phyloP scores from a whole-genome alignment of 2,797 vertebrate species.

The Aphelocoma californica region DNA sequence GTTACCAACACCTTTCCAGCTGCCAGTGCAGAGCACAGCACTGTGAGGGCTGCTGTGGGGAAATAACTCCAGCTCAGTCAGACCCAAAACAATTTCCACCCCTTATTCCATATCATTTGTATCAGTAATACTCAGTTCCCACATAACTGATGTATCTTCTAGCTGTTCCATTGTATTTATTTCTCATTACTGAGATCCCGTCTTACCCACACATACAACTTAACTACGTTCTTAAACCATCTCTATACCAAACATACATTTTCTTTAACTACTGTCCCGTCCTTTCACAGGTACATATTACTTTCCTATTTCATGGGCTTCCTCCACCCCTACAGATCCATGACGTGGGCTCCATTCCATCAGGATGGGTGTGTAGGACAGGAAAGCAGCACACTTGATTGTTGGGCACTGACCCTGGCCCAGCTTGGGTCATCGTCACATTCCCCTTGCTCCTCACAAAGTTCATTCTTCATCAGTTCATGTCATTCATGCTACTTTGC shows the following conservation, averaged over 20 bases:
- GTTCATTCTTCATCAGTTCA: not conserved
- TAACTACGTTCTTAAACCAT: not conserved
- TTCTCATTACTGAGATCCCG: not conserved
- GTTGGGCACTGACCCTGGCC: fast-evolving
- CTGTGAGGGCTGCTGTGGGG: not conserved
- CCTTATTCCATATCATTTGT: not conserved
- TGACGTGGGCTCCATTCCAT: not conserved
- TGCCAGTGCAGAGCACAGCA: not conserved
- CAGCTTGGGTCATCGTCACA: fast-evolving
- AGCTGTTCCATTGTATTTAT: not conserved
- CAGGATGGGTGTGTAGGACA: not conserved
- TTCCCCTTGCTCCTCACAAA: not conserved
- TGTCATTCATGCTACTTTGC: not conserved
- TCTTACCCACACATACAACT: not conserved
- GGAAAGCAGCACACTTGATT: not conserved
- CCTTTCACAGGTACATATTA: not conserved
- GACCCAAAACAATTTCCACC: not conserved
- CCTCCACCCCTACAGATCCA: not conserved
- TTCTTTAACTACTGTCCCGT: not conserved
- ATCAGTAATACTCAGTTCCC: not conserved
- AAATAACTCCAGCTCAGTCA: not conserved
- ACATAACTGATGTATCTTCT: not conserved
- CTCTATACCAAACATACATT: not conserved
- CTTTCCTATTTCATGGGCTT: not conserved
- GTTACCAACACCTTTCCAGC: not conserved